phyloP scores from a whole-genome alignment of 2,888 invertebrate genomes.

The Lithophane socia region DNA sequence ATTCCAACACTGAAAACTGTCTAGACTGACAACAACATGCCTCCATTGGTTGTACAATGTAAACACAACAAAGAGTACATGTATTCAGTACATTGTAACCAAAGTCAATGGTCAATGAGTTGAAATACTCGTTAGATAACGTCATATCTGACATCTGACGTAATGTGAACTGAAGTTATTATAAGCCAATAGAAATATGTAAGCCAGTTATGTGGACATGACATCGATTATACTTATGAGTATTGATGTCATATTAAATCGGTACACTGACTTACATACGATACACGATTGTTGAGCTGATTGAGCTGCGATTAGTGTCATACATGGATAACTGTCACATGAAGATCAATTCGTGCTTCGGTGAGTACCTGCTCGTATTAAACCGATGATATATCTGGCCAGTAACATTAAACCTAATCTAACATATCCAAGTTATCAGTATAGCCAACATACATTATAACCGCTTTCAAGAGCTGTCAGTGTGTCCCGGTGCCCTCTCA shows the following conservation, averaged over 20 bases:
- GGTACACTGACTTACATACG: neutral
- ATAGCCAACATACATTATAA: too few relatives aligned
- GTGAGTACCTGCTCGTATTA: too few relatives aligned
- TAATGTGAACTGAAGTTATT: constrained; percentile 4
- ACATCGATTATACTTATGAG: constrained; percentile 6
- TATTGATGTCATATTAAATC: neutral
- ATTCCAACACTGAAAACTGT: neutral
- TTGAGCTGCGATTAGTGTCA: neutral
- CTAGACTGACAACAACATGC: neutral
- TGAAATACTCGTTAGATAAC: constrained; percentile 14
- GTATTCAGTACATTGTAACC: neutral
- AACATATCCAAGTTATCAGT: too few relatives aligned
- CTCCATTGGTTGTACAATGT: neutral
- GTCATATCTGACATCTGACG: constrained; percentile 22
- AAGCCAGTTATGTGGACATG: constrained; percentile 3
- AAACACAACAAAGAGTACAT: constrained; percentile 16
- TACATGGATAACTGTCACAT: neutral
- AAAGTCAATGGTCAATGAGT: constrained; percentile 23
- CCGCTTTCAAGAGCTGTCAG: too few relatives aligned
- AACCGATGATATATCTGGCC: too few relatives aligned
- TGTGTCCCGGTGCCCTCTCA: too few relatives aligned
- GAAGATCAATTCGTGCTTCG: neutral
- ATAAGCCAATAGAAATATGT: constrained; percentile 12
- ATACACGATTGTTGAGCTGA: neutral
- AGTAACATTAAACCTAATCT: too few relatives aligned